A percentile compares a stretch with the other conserved stretches of the same genome.
Conservation (phyloP, 1,140 invertebrate species). For the Drosophila orosa region DNA sequence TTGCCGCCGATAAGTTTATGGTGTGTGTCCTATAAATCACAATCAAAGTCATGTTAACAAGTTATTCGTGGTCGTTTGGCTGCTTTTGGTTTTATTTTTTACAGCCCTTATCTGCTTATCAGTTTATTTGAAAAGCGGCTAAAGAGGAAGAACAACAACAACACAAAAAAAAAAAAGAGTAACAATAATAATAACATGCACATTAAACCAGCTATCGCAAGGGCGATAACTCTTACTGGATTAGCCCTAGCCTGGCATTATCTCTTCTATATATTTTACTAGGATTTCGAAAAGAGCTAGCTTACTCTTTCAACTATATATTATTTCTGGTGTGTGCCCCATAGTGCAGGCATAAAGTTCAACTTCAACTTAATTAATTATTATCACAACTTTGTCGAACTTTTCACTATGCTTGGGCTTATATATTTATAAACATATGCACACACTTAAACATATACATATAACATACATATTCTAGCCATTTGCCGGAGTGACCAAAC, state of each 20-base stretch:
- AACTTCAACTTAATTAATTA: slow-evolving; percentile 38
- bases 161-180: neutral
- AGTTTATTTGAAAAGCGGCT: slow-evolving; percentile 36
- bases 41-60: slow-evolving; percentile 64
- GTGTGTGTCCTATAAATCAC: slow-evolving; percentile 57
- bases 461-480: no score
- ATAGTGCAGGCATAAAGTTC: slow-evolving; percentile 2
- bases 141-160: slow-evolving; percentile 6
- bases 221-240: slow-evolving; percentile 47
- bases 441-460: no score
- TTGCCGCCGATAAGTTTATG: slow-evolving; percentile 52
- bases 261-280: slow-evolving; percentile 28
- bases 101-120: slow-evolving; percentile 57
- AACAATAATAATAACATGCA: slow-evolving; percentile 48
- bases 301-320: neutral
- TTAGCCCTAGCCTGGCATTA: slow-evolving; percentile 33
- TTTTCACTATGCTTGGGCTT: slow-evolving; percentile 9
- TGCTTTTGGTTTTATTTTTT: slow-evolving; percentile 38
- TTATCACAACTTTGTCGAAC: slow-evolving; percentile 30
- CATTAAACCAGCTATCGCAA: slow-evolving; percentile 39
- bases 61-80: slow-evolving; percentile 45
- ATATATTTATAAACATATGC: no score
- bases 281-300: neutral
- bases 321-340: neutral
- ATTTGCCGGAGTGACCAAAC: neutral